phyloP scores from a whole-genome alignment of 1,140 invertebrate species.

The Diabrotica virgifera region DNA sequence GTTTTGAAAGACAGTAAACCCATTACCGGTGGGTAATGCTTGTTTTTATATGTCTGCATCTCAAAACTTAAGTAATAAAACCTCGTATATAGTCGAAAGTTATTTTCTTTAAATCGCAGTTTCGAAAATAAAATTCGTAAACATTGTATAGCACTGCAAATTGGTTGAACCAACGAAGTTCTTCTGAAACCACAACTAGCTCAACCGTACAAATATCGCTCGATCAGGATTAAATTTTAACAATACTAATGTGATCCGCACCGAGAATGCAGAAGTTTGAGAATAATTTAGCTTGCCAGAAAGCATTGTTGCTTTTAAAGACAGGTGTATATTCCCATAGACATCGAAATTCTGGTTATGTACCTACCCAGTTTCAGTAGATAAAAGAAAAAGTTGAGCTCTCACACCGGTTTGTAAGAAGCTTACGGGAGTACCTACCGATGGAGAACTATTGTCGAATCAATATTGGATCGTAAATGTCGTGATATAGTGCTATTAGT shows the following conservation, averaged over 20 bases:
- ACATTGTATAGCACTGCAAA: too few relatives aligned
- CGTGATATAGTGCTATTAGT: not conserved
- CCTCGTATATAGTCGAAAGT: too few relatives aligned
- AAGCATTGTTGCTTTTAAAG: constrained; percentile 8
- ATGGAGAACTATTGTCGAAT: not conserved
- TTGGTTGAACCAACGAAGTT: too few relatives aligned
- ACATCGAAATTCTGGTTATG: not conserved
- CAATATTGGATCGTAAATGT: not conserved
- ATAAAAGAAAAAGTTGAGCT: not conserved
- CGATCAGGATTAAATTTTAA: constrained; percentile 10
- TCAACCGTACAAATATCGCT: not conserved
- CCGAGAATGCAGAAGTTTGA: not conserved
- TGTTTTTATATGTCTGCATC: too few relatives aligned
- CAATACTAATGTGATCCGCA: constrained; percentile 6
- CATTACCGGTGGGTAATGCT: too few relatives aligned
- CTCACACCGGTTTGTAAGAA: not conserved
- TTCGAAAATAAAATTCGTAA: too few relatives aligned
- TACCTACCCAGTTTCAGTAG: too few relatives aligned
- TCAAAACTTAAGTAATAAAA: too few relatives aligned
- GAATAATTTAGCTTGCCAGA: constrained; percentile 10
- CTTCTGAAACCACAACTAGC: too few relatives aligned
- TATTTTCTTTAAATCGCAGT: too few relatives aligned
- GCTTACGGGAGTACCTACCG: not conserved
- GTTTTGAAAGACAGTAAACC: too few relatives aligned
- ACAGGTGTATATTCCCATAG: constrained; percentile 1